A percentile compares a stretch with the other conserved stretches of the same genome.
phyloP scores from a whole-genome alignment of 2,797 vertebrate genomes.

The Pantherophis vulpinus region DNA sequence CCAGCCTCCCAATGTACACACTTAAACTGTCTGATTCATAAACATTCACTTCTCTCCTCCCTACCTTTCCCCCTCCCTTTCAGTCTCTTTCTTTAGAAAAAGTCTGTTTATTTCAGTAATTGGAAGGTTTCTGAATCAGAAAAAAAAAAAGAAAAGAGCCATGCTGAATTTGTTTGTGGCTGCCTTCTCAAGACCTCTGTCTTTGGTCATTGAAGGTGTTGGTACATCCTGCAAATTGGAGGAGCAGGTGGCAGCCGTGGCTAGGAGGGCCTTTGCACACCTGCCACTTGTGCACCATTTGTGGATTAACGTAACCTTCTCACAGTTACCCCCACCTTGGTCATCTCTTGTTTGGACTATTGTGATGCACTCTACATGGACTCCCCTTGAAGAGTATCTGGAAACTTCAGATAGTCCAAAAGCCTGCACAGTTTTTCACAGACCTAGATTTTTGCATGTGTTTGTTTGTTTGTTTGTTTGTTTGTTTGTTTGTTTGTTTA shows the following conservation, averaged over 20 bases:
- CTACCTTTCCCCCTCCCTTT: not conserved
- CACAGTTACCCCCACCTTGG: not conserved
- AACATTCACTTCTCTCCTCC: conserved; percentile 34
- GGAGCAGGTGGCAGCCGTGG: not conserved
- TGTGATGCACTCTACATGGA: not conserved
- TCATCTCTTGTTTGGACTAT: not conserved
- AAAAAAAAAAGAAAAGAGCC: conserved; percentile 1
- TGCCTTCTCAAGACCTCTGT: not conserved
- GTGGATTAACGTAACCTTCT: not conserved
- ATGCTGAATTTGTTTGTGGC: not conserved
- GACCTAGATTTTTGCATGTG: not conserved
- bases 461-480: too few species aligned
- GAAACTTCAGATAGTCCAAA: not conserved
- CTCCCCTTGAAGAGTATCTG: not conserved
- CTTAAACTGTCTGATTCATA: conserved; percentile 64
- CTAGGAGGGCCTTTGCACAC: not conserved
- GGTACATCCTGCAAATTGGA: not conserved
- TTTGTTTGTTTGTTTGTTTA: too few species aligned
- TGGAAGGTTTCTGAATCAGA: accelerated
- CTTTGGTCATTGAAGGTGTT: not conserved
- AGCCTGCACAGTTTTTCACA: not conserved
- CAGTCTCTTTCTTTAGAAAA: conserved; percentile 45
- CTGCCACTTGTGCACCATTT: not conserved
- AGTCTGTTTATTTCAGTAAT: conserved; percentile 36
- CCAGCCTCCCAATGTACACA: conserved; percentile 64